Percentiles rank a stretch among this genome's conserved stretches.
Conservation (phyloP, 2,113 vertebrate genomes). For the Deroptyus accipitrinus region DNA sequence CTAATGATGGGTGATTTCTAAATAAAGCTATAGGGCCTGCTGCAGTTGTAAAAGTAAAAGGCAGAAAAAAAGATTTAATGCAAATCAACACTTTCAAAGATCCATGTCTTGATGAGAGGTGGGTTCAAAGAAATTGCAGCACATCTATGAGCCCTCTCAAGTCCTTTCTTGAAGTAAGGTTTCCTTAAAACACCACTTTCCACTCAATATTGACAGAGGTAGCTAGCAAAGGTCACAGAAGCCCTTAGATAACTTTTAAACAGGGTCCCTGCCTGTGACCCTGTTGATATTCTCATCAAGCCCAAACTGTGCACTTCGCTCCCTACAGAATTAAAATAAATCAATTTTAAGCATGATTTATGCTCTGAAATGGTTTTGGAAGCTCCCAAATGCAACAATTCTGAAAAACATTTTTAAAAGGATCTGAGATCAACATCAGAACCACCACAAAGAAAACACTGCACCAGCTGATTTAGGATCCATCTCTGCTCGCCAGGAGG, state of each 20-base stretch:
- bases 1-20: conserved; percentile 34
- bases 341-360: not conserved
- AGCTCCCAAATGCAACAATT: not conserved
- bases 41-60: not conserved
- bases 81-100: not conserved
- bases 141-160: not conserved
- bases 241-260: not conserved
- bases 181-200: not conserved
- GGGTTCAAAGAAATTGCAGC: not conserved
- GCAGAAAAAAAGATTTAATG: not conserved
- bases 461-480: not conserved
- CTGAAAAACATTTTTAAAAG: not conserved
- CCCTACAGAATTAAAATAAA: not conserved
- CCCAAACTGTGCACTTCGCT: not conserved
- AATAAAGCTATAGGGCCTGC: conserved; percentile 31
- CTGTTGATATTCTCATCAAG: not conserved
- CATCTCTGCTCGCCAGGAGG: not conserved
- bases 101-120: not conserved
- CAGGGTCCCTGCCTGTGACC: not conserved
- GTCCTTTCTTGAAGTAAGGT: not conserved
- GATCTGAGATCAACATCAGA: not conserved
- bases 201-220: not conserved
- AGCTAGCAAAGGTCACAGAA: not conserved
- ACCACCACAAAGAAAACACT: not conserved
- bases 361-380: not conserved